Conservation (phyloP, 2,888 invertebrate genomes). For the Drosophila incognita region DNA sequence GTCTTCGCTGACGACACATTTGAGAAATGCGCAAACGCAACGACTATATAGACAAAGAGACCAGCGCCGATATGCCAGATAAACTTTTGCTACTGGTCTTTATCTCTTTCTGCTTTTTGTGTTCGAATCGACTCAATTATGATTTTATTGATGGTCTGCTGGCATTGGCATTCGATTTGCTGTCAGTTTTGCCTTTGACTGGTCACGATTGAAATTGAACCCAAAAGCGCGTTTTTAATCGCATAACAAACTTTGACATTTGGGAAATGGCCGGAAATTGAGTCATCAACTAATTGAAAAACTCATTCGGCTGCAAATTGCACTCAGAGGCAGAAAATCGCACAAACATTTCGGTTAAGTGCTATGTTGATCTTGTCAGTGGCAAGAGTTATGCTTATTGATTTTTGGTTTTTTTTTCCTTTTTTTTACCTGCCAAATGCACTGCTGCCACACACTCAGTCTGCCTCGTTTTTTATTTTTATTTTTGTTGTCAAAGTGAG, state of each 20-base stretch:
- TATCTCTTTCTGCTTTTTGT: slow-evolving; percentile 12
- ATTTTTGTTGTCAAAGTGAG: neutral
- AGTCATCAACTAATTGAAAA: slow-evolving; percentile 64
- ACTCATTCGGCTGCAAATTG: slow-evolving; percentile 59
- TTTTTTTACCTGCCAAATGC: slow-evolving; percentile 62
- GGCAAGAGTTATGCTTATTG: slow-evolving; percentile 75
- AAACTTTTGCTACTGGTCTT: slow-evolving; percentile 67
- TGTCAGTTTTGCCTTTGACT: slow-evolving; percentile 30
- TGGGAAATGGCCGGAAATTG: slow-evolving; percentile 26
- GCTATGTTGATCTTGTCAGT: slow-evolving; percentile 60
- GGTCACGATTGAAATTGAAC: too few relatives aligned
- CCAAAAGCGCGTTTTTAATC: neutral
- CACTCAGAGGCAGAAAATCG: neutral
- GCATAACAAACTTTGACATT: slow-evolving; percentile 8
- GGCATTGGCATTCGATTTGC: slow-evolving; percentile 75
- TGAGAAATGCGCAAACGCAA: slow-evolving; percentile 34
- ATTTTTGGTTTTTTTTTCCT: slow-evolving; percentile 33
- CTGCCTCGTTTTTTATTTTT: neutral
- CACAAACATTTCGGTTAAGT: slow-evolving; percentile 41
- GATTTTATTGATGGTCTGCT: slow-evolving; percentile 61
- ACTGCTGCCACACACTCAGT: slow-evolving; percentile 48
- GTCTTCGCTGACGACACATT: slow-evolving; percentile 49
- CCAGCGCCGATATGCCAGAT: slow-evolving; percentile 5
- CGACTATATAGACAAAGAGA: slow-evolving; percentile 10
- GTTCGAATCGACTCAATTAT: slow-evolving; percentile 71